Evolutionary conservation across 1,140 invertebrate species (phyloP), one percentile per base, ranked within the genome.

Genomic region (Caerostris darwini): DNA sequence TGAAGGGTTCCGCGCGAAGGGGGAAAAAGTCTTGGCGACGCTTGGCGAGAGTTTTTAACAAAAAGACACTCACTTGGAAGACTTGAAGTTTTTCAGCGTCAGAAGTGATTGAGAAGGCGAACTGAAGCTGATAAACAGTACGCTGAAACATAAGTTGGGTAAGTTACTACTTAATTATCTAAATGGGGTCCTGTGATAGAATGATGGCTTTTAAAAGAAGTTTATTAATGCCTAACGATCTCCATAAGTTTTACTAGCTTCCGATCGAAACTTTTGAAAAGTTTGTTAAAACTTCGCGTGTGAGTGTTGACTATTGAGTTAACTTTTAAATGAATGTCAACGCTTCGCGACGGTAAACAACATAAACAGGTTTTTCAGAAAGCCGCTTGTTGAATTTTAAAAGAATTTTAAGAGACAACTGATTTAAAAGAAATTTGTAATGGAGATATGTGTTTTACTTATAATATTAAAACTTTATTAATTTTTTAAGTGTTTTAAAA

Each of bases 11-110:
- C 82, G n/a, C 54, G 56, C 12, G 56, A 77, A 34, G 71, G 71
- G 71, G 71, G 82, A 83, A 83, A 83, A 83, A 58, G 82, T 83
- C 82, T 83, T 83, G 82, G 82, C 82, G 82, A 19, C 71, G 56
- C 50, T 83, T 83, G 82, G 82, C 82, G 82, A 83, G 54, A 57
- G 34, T 57, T 83, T 58, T 83, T 57, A 19, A 56, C 82, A 58
- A n/a, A 14, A 58, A 83, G 54, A 56, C n/a, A 58, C 53, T 83
- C 81, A 56, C 19, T 53, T 81, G 14, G 82, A 56, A 56, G 54
- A 56, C 19, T 34, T 57, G 56, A 56, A 83, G 17, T 56, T 83
- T 83, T 83, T 19, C 5, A 83, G 82, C 56, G 82, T 56, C 71
- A 58, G 82, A n/a, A n/a, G 82, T 56, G 56, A 8, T 83, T 57